Percentiles rank a stretch among this genome's conserved stretches.
These are phyloP conservation scores for Ascidia mentula DNA, from an alignment of 23 tunicate genomes.

Conservation along the genomic window DNA sequence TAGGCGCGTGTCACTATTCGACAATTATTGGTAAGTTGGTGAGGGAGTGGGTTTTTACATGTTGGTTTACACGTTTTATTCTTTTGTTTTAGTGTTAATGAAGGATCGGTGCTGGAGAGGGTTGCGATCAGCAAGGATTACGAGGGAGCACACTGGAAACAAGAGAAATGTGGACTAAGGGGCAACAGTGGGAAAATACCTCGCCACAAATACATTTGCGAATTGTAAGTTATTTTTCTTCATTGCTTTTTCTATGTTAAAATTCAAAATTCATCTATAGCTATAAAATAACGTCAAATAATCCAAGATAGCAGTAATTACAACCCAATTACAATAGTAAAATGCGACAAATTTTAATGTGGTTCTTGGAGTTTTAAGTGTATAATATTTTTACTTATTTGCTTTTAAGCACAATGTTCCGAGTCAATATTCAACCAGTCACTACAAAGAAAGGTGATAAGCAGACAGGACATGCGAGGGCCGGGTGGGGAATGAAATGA, in stretches of 20 bases:
- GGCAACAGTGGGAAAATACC: constrained; percentile 12
- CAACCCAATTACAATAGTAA: too few relatives aligned
- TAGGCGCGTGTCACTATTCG: too few relatives aligned
- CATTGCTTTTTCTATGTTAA: neutral
- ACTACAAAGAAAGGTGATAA: constrained; percentile 12
- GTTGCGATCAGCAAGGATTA: constrained; percentile 88
- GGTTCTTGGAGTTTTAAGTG: too few relatives aligned
- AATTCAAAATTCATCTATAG: too few relatives aligned
- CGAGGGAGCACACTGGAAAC: constrained; percentile 76
- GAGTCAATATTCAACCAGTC: constrained; percentile 71
- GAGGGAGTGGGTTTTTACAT: too few relatives aligned
- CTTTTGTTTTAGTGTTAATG: neutral
- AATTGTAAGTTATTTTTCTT: constrained; percentile 61
- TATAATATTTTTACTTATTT: constrained; percentile 4
- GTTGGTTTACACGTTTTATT: too few relatives aligned
- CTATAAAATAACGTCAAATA: too few relatives aligned
- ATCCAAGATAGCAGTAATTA: too few relatives aligned
- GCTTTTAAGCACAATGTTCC: constrained; percentile 77
- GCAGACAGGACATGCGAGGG: too few relatives aligned
- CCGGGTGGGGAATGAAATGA: too few relatives aligned
- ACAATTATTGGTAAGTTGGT: too few relatives aligned
- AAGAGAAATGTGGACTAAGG: constrained; percentile 49
- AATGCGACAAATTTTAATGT: too few relatives aligned
- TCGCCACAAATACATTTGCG: constrained; percentile 83
- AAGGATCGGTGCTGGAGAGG: constrained; percentile 40